Evolutionary conservation across 2,113 vertebrate genomes (phyloP), one percentile per base, ranked within the genome.

Genomic region (Balaeniceps rex): DNA sequence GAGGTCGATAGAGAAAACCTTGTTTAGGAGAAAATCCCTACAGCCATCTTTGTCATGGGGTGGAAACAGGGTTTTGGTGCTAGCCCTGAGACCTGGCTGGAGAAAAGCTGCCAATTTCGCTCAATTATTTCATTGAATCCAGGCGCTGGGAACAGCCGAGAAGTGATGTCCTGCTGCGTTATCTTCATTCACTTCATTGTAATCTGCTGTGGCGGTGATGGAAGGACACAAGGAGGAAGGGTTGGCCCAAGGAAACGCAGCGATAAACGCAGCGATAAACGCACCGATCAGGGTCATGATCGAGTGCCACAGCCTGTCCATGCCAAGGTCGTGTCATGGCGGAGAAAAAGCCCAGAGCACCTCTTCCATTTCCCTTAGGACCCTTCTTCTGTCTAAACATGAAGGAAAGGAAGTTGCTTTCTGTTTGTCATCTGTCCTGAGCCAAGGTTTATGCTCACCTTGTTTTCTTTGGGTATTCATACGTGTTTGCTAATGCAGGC

Each of bases 11-110:
- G 46, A 71, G 79, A 29, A 44, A 71, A 65, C 63, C 22, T 46
- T 49, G 33, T 74, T 70, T 89, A 72, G 96, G 94, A 88, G 94
- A 97, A 97, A 97, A 90, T 95, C 87, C 88, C 71, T 86, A 24
- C 18, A 51, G 61, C 46, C 70, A 12, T 21, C 22, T 84, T 60
- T 75, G 76, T 22, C 42, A 7, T 3, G 21, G 78, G 42, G 40
- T 1, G 46, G 79, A 87, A 91, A 49, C 1, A 4, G 36, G 76
- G 83, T 10, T 69, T 86, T 55, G 85, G 78, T 72, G 92, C 66
- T 82, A 63, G 93, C 82, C 58, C 10, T 54, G 87, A 95, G 97
- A 90, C 63, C 54, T 22, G 55, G 49, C 51, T 52, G 16, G 5
- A 79, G 60, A 46, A 52, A 65, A 55, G 21, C 44, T 68, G 57